Conservation (phyloP, 2,797 vertebrate species). For the Sebastolobus alascanus region DNA sequence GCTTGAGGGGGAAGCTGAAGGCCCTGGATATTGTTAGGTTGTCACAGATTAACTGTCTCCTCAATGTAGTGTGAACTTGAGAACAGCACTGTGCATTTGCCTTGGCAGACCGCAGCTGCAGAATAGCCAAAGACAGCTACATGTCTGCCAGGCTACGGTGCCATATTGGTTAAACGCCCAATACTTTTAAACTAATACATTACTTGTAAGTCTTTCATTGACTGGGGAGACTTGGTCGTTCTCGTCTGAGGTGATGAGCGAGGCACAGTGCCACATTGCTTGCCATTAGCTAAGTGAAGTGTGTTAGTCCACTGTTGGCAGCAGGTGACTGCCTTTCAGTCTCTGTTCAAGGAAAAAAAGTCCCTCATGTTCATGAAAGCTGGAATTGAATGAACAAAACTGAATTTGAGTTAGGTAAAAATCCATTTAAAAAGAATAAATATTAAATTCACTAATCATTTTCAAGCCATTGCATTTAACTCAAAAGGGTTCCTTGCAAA, state of each 20-base stretch:
- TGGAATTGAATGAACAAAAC: conserved; percentile 17
- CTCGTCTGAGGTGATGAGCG: conserved; percentile 15
- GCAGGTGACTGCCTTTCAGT: conserved; percentile 6
- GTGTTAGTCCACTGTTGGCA: conserved; percentile 15
- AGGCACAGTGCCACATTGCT: conserved; percentile 28
- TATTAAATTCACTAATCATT: background rate
- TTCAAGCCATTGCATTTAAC: background rate
- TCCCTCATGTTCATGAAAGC: background rate
- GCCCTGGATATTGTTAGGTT: conserved; percentile 11
- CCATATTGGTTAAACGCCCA: conserved; percentile 35
- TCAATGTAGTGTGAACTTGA: conserved; percentile 9
- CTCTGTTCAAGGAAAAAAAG: background rate
- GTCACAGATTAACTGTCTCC: conserved; percentile 40
- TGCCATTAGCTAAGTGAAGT: conserved; percentile 13
- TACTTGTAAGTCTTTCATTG: conserved; percentile 41
- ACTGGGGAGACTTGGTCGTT: conserved; percentile 19
- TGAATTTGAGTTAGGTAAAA: conserved; percentile 12
- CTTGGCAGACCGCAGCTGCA: conserved; percentile 37
- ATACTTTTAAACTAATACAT: conserved; percentile 17
- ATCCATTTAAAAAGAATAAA: background rate
- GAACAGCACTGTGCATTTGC: conserved; percentile 17
- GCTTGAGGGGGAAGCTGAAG: conserved; percentile 4
- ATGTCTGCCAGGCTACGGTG: conserved; percentile 45
- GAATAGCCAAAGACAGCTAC: conserved; percentile 33
- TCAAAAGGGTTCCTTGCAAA: conserved; percentile 16